These are phyloP conservation scores for Hemicordylus capensis DNA, from an alignment of 2,113 vertebrate genomes.

Conservation along the genomic window DNA sequence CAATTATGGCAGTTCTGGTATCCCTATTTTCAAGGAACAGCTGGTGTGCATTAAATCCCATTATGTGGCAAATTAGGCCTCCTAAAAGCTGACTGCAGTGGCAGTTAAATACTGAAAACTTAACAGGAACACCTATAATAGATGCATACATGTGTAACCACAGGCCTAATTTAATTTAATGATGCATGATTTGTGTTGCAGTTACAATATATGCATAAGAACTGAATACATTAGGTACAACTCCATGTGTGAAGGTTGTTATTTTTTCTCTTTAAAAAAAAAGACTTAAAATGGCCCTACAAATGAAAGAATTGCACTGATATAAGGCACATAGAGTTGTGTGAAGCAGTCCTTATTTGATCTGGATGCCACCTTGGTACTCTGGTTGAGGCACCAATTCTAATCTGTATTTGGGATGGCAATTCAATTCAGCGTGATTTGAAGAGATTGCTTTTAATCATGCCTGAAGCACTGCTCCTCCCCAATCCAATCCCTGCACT, in stretches of 20 bases:
- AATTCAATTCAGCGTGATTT: too few species aligned
- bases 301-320: background rate
- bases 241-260: background rate
- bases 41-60: background rate
- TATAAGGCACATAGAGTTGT: too few species aligned
- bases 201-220: background rate
- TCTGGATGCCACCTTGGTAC: too few species aligned
- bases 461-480: too few species aligned
- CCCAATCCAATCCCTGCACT: too few species aligned
- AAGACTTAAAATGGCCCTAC: background rate
- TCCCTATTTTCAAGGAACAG: background rate
- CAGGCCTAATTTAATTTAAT: background rate
- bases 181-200: too few species aligned
- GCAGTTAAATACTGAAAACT: background rate
- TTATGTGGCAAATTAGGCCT: background rate
- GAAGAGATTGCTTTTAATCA: too few species aligned
- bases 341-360: too few species aligned
- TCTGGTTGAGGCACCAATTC: too few species aligned
- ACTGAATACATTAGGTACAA: background rate
- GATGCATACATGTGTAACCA: background rate
- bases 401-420: too few species aligned
- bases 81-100: background rate
- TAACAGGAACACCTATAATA: background rate
- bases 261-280: background rate
- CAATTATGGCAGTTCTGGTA: background rate